Evolutionary conservation across 53 echinoderm and acorn worm species (phyloP).

Genomic region (Astropecten irregularis): DNA sequence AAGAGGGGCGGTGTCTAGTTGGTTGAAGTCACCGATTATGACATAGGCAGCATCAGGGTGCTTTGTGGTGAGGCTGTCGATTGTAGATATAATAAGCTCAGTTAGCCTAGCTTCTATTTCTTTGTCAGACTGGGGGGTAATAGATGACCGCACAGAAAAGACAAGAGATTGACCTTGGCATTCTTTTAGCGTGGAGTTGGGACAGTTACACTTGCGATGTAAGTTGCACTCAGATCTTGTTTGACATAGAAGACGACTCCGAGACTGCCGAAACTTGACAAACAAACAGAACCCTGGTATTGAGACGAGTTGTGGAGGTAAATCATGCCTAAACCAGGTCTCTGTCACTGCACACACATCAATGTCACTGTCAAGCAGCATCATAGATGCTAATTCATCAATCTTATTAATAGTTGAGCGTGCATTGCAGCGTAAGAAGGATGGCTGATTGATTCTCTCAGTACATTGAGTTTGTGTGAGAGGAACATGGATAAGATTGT

Average conservation of each 20-base stretch:
- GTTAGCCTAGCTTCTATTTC: neutral
- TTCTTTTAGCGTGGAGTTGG: constrained; percentile 16
- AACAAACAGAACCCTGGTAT: constrained; percentile 9
- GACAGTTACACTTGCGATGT: neutral
- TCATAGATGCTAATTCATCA: neutral
- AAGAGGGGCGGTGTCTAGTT: neutral
- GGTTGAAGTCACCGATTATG: constrained; percentile 43
- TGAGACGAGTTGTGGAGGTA: neutral
- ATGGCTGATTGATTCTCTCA: neutral
- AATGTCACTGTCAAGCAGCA: neutral
- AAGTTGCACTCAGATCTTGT: neutral
- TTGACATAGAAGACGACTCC: constrained; percentile 34
- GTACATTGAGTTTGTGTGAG: neutral
- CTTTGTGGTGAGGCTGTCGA: neutral
- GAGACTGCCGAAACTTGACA: constrained; percentile 7
- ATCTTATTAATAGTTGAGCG: constrained; percentile 12
- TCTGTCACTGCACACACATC: constrained; percentile 22
- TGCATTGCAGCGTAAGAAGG: neutral
- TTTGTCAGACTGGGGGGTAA: constrained; percentile 34
- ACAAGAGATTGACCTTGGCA: constrained; percentile 25
- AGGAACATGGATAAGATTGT: neutral
- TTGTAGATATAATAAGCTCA: constrained; percentile 10
- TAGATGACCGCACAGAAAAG: constrained; percentile 30
- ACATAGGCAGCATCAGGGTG: constrained; percentile 40
- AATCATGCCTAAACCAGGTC: constrained; percentile 29